Evolutionary conservation across 2,797 vertebrate species (phyloP), one percentile per base, ranked within the genome.

Genomic region (Decapterus maruadsi): DNA sequence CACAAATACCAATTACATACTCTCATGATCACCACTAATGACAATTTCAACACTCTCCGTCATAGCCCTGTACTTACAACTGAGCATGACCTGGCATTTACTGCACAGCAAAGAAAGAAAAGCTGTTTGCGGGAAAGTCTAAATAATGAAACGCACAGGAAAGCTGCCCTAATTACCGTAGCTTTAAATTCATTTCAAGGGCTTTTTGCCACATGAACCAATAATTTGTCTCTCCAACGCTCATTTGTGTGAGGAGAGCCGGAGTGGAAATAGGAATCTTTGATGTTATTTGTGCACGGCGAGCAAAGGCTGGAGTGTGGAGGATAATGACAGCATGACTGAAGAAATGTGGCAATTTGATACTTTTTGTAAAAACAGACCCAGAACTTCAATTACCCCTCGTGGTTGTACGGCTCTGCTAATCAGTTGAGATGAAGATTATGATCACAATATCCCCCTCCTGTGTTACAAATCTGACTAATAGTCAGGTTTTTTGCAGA

Each of bases 151-250:
- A 68, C 17, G 46, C 51, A 78, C 87, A 91, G 57, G 74, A 58
- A 83, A 69, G 58, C 69, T 82, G 82, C 70, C 87, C 73, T 83
- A 75, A 85, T 86, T 90, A 81, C n/a, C n/a, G n/a, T n/a, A 26
- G 60, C 50, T 62, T 79, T 76, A 72, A 90, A 90, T 87, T 63
- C 75, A 87, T 85, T 87, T 90, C 69, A 78, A 89, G 73, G 69
- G 72, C 65, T 80, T 84, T 78, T 86, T 89, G 79, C 14, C 6
- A 57, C 71, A 48, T 59, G 71, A 87, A 84, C 84, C 74, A 73
- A 79, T 81, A 55, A 86, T 90, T 86, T 81, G 68, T 84, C 77
- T 71, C 58, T 90, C 29, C 19, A 79, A 81, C 80, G 72, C 72
- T 46, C 63, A 80, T 20, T 80, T 84, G 82, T 77, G 42, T 83